Evolutionary conservation across 37 sponge, comb jelly and placozoan genomes (phyloP).

Genomic region (Spongilla lacustris): DNA sequence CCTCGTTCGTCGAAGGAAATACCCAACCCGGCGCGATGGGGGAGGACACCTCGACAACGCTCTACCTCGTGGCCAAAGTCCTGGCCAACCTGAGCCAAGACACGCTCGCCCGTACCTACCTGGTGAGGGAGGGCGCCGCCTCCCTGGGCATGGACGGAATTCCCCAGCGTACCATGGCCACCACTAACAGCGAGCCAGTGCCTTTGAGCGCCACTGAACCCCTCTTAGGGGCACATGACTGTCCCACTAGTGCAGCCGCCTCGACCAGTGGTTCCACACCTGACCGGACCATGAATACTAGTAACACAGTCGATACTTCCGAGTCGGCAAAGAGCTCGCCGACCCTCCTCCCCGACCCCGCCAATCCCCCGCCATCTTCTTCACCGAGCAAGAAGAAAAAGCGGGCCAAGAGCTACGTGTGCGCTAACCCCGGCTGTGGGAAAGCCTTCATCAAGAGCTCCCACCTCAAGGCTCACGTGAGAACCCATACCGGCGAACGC

Average conservation of each 20-base stretch:
- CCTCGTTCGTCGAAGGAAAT: neutral
- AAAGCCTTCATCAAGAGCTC: slow-evolving; percentile 98
- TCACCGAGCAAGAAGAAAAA: slow-evolving; percentile 50
- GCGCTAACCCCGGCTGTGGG: slow-evolving; percentile 88
- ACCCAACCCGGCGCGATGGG: neutral
- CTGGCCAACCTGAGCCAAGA: slow-evolving; percentile 68
- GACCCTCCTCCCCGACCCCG: neutral
- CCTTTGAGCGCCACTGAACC: neutral
- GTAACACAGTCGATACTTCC: neutral
- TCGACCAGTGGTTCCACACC: neutral
- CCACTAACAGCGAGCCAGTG: neutral
- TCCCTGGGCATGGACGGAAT: neutral
- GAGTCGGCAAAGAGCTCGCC: neutral
- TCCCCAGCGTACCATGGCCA: neutral
- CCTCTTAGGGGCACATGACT: neutral
- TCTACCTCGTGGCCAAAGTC: slow-evolving; percentile 62
- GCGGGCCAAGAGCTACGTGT: slow-evolving; percentile 76
- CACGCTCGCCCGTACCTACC: slow-evolving; percentile 38
- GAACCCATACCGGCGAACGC: slow-evolving; percentile 98
- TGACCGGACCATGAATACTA: neutral
- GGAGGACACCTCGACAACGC: slow-evolving; percentile 34
- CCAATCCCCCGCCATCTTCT: neutral
- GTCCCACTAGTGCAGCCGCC: neutral
- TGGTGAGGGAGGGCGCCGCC: slow-evolving; percentile 1
- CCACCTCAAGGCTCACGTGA: slow-evolving; percentile 97